Percentiles rank a stretch among this genome's conserved stretches.
phyloP scores from a whole-genome alignment of 2,888 invertebrate species.

The Heliconius charithonia region DNA sequence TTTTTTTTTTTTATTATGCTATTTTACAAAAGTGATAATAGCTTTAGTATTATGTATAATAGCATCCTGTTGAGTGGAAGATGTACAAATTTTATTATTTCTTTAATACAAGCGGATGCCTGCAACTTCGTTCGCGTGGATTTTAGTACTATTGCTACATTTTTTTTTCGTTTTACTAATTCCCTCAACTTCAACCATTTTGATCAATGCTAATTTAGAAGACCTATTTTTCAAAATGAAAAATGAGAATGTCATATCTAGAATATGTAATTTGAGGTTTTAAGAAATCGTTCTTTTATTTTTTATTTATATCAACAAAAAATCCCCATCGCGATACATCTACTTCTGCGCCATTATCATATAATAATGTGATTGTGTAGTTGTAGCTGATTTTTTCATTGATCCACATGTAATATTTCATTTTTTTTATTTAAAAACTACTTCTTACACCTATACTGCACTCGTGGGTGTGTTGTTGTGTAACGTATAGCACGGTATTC shows the following conservation, averaged over 20 bases:
- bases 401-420: no score
- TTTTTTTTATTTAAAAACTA: no score
- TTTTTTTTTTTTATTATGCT: constrained; percentile 27
- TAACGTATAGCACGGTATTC: no score
- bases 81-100: neutral
- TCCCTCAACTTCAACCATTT: neutral
- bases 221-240: no score
- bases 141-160: neutral
- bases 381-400: no score
- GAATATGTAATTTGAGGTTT: neutral
- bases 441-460: no score
- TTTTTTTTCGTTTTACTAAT: neutral
- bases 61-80: constrained; percentile 24
- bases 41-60: constrained; percentile 14
- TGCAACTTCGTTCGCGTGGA: neutral
- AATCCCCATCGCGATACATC: neutral
- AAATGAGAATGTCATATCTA: neutral
- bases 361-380: neutral
- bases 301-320: neutral
- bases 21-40: constrained; percentile 21
- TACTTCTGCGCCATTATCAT: neutral
- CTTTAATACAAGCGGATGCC: neutral
- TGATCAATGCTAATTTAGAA: neutral
- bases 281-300: neutral
- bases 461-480: no score